A percentile compares a stretch with the other conserved stretches of the same genome.
Conservation (phyloP, 2,113 vertebrate genomes). For the Pseudopipra pipra region DNA sequence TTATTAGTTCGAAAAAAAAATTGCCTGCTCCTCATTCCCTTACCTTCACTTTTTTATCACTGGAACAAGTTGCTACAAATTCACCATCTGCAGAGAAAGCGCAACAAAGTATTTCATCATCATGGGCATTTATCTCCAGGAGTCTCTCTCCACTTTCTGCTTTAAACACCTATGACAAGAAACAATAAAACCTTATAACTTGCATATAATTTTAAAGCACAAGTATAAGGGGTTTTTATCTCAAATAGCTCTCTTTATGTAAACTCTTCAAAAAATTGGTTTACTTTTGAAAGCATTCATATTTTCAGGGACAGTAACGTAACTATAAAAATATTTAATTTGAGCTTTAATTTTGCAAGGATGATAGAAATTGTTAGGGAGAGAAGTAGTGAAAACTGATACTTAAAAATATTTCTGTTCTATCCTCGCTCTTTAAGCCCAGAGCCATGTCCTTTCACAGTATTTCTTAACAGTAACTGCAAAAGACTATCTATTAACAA, state of each 20-base stretch:
- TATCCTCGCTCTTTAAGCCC: neutral
- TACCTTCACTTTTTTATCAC: constrained; percentile 92
- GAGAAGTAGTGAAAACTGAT: neutral
- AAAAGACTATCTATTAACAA: neutral
- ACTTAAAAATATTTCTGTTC: neutral
- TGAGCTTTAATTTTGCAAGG: neutral
- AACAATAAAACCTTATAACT: neutral
- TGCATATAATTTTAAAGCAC: neutral
- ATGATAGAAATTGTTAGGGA: neutral
- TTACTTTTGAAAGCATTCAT: neutral
- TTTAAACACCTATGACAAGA: constrained; percentile 86
- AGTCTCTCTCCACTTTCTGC: constrained; percentile 90
- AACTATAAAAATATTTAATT: neutral
- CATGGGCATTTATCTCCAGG: constrained; percentile 84
- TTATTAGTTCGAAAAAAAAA: neutral
- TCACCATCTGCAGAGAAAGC: constrained; percentile 87
- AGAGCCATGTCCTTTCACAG: neutral
- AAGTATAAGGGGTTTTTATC: neutral
- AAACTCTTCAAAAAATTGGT: neutral
- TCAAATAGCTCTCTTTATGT: neutral
- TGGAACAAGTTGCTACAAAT: constrained; percentile 90
- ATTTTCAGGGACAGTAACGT: neutral
- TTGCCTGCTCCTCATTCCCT: neutral
- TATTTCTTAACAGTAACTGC: neutral
- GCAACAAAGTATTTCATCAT: constrained; percentile 93